Percentiles rank a stretch among this genome's conserved stretches.
These are phyloP conservation scores for Hypomesus transpacificus DNA, from an alignment of 2,113 vertebrate genomes.

Conservation along the genomic window DNA sequence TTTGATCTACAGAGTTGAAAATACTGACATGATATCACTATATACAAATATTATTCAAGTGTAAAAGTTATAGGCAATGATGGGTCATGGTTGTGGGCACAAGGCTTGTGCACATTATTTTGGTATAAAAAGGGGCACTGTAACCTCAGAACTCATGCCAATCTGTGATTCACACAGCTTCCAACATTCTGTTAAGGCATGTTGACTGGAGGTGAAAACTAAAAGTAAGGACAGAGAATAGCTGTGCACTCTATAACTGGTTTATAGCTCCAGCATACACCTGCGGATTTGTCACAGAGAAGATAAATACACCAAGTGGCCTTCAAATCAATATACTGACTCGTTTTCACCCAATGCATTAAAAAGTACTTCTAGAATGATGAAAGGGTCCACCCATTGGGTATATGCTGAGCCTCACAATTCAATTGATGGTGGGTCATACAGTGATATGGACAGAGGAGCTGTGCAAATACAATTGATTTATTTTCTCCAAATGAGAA, in stretches of 20 bases:
- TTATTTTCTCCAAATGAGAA: too few relatives aligned
- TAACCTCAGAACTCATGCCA: too few relatives aligned
- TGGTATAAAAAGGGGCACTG: too few relatives aligned
- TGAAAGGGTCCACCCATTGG: neutral
- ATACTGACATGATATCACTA: neutral
- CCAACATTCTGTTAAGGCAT: neutral
- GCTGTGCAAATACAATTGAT: too few relatives aligned
- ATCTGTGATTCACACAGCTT: too few relatives aligned
- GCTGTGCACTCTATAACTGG: neutral
- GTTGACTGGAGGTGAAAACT: neutral
- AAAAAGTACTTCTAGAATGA: neutral
- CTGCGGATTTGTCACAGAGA: too few relatives aligned
- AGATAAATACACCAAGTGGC: neutral
- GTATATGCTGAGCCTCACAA: neutral
- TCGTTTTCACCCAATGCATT: neutral
- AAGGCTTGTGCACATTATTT: too few relatives aligned
- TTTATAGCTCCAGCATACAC: neutral
- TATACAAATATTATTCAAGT: neutral
- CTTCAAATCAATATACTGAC: neutral
- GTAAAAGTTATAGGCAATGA: neutral
- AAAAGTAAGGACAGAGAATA: neutral
- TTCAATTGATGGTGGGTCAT: neutral
- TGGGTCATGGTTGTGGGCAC: too few relatives aligned
- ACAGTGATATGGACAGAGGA: neutral
- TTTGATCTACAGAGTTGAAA: conserved; percentile 12